Conservation (phyloP, 2,888 invertebrate species). For the Pteria penguin region DNA sequence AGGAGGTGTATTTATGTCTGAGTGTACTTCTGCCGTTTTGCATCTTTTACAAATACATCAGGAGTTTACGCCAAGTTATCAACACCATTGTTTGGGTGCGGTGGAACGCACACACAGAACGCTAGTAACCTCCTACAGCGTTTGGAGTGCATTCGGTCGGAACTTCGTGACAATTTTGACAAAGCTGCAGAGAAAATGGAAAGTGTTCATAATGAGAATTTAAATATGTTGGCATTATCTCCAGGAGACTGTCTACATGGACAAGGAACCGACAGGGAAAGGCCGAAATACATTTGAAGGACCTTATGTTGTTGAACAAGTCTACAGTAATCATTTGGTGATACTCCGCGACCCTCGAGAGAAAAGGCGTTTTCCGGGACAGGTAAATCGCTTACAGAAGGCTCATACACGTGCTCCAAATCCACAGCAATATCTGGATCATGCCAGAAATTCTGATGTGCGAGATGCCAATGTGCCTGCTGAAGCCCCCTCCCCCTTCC, state of each 20-base stretch:
- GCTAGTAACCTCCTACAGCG: too few relatives aligned
- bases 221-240: too few relatives aligned
- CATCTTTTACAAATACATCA: neutral
- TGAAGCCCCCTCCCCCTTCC: too few relatives aligned
- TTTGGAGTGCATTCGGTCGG: neutral
- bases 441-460: too few relatives aligned
- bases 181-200: too few relatives aligned
- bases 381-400: neutral
- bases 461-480: too few relatives aligned
- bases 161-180: too few relatives aligned
- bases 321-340: neutral
- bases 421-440: neutral
- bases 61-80: neutral
- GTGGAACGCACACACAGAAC: neutral
- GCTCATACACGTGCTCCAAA: neutral
- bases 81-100: neutral
- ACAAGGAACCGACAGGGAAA: neutral
- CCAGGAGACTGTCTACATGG: neutral
- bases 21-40: neutral
- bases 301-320: neutral
- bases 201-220: too few relatives aligned
- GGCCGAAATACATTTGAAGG: neutral
- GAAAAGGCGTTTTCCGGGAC: neutral
- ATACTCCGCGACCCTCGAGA: neutral
- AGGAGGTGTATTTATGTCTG: neutral